These are phyloP conservation scores for Leucophenga maculata DNA, from an alignment of 2,888 invertebrate genomes.

Conservation along the genomic window DNA sequence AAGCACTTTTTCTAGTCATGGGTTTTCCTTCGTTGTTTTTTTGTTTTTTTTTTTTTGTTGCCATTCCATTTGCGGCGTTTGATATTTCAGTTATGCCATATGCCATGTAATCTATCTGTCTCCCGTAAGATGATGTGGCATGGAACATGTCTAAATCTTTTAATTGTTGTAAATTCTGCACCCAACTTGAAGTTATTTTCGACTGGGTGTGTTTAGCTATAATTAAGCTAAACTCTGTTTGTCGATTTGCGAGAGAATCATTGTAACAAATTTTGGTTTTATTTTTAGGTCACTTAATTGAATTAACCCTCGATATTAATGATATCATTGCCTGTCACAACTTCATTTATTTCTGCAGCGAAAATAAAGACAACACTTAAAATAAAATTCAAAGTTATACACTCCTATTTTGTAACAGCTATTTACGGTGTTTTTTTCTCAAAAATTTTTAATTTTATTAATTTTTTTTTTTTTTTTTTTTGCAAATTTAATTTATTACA, in stretches of 20 bases:
- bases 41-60: background rate
- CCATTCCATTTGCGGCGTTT: constrained; percentile 40
- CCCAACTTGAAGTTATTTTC: background rate
- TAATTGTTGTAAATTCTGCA: background rate
- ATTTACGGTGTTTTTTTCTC: background rate
- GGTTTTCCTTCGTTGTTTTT: background rate
- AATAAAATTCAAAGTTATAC: background rate
- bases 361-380: no score
- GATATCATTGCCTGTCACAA: constrained; percentile 9
- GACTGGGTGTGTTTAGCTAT: background rate
- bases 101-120: constrained; percentile 45
- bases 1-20: background rate
- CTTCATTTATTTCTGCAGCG: background rate
- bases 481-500: no score
- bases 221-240: constrained; percentile 3
- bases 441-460: no score
- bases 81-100: constrained; percentile 49
- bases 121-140: constrained; percentile 35
- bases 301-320: background rate
- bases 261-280: background rate
- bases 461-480: no score
- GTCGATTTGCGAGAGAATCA: background rate
- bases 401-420: background rate
- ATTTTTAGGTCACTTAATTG: background rate
- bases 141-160: constrained; percentile 9